These are phyloP conservation scores for Tyrophagus putrescentiae DNA, from an alignment of 1,140 invertebrate species.

Conservation along the genomic window DNA sequence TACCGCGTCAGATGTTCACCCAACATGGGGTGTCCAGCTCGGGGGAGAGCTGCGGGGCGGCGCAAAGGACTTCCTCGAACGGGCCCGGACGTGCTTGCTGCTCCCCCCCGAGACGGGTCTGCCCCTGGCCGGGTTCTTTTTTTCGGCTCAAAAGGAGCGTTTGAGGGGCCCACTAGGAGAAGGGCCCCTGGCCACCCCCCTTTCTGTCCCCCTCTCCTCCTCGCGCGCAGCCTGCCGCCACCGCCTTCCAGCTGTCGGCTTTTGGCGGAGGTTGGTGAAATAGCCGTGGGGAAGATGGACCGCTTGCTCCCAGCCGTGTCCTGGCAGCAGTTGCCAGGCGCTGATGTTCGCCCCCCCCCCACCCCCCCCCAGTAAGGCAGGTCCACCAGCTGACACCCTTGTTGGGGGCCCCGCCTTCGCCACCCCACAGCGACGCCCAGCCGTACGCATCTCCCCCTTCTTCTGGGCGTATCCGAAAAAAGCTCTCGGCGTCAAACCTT, in stretches of 20 bases:
- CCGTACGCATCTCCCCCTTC: no score
- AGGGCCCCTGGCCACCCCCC: background rate
- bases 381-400: background rate
- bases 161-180: background rate
- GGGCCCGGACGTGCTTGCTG: no score
- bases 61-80: background rate
- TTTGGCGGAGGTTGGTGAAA: no score
- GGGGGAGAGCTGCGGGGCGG: background rate
- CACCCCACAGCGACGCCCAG: background rate
- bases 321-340: no score
- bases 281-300: no score
- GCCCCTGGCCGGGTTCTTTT: background rate
- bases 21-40: conserved; percentile 8
- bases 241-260: no score
- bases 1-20: conserved; percentile 19
- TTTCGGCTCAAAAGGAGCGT: background rate
- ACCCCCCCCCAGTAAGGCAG: no score
- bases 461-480: background rate
- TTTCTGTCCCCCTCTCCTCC: no score
- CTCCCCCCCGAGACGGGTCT: background rate
- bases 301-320: no score
- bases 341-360: no score
- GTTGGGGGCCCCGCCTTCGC: background rate
- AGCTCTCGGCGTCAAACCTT: background rate
- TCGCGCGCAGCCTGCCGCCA: no score